These are phyloP conservation scores for Dasypolia templi DNA, from an alignment of 2,888 invertebrate genomes.

Conservation along the genomic window DNA sequence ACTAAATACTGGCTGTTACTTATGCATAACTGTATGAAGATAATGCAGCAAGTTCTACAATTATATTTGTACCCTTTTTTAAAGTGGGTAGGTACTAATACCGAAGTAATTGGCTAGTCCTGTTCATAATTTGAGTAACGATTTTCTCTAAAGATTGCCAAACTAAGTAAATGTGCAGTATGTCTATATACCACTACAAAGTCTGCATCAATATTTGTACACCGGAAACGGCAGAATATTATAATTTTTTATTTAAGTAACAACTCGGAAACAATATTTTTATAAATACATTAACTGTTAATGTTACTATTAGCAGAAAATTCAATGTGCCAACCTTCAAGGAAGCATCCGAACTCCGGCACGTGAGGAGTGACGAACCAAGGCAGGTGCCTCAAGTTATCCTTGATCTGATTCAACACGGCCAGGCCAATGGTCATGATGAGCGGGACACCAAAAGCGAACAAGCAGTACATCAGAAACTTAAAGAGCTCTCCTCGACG, in stretches of 20 bases:
- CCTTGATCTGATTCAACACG: slow-evolving; percentile 65
- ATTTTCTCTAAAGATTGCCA: background rate
- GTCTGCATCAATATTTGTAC: too few relatives aligned
- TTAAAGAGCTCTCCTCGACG: slow-evolving; percentile 82
- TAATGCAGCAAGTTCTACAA: background rate
- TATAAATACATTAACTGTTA: too few relatives aligned
- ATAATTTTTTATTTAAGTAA: too few relatives aligned
- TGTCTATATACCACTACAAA: too few relatives aligned
- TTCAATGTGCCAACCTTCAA: slow-evolving; percentile 73
- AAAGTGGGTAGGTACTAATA: too few relatives aligned
- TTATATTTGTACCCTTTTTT: background rate
- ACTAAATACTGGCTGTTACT: too few relatives aligned
- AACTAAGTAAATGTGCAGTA: background rate
- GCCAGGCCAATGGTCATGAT: slow-evolving; percentile 73
- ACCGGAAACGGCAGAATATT: too few relatives aligned
- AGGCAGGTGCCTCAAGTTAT: slow-evolving; percentile 71
- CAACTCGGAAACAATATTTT: too few relatives aligned
- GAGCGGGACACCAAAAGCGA: slow-evolving; percentile 81
- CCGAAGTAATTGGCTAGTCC: background rate
- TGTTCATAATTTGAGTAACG: too few relatives aligned
- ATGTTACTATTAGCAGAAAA: too few relatives aligned
- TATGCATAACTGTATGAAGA: background rate
- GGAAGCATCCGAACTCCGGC: slow-evolving; percentile 76
- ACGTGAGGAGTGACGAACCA: slow-evolving; percentile 81
- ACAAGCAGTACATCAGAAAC: slow-evolving; percentile 81